Evolutionary conservation across 2,888 invertebrate species (phyloP).

Genomic region (Cyrtodaria siliqua): DNA sequence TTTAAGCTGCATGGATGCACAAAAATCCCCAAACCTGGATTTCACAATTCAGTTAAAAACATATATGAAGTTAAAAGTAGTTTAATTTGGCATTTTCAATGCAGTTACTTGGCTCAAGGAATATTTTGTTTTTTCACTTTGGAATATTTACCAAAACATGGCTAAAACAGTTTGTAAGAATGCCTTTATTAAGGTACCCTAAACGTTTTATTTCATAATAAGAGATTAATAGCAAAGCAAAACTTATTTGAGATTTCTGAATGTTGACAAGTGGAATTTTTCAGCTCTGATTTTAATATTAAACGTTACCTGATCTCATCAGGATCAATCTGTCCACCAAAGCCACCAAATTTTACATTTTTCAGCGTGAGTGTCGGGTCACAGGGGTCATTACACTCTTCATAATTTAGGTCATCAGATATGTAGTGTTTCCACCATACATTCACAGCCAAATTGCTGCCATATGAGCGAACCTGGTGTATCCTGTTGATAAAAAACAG

Average conservation of each 20-base stretch:
- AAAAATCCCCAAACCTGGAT: too few species aligned
- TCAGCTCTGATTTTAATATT: neutral
- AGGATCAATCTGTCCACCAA: conserved; percentile 48
- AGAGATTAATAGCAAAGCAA: too few species aligned
- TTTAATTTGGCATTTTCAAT: too few species aligned
- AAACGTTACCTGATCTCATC: conserved; percentile 62
- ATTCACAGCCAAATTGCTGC: conserved; percentile 83
- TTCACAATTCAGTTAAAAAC: too few species aligned
- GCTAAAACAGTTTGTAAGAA: too few species aligned
- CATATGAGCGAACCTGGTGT: conserved; percentile 83
- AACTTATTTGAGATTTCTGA: conserved; percentile 6
- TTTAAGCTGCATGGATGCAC: too few species aligned
- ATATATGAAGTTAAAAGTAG: too few species aligned
- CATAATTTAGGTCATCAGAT: conserved; percentile 62
- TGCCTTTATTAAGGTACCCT: too few species aligned
- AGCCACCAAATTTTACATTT: conserved; percentile 68
- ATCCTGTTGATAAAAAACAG: conserved; percentile 76
- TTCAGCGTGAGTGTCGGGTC: conserved; percentile 70
- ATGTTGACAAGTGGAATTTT: conserved; percentile 9
- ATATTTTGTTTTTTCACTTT: too few species aligned
- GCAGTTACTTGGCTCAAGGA: too few species aligned
- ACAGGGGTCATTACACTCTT: conserved; percentile 68
- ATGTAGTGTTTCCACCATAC: conserved; percentile 82
- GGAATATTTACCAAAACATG: too few species aligned
- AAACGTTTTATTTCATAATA: too few species aligned